Evolutionary conservation across 2,797 vertebrate species (phyloP).

Genomic region (Gobio occitaniae): DNA sequence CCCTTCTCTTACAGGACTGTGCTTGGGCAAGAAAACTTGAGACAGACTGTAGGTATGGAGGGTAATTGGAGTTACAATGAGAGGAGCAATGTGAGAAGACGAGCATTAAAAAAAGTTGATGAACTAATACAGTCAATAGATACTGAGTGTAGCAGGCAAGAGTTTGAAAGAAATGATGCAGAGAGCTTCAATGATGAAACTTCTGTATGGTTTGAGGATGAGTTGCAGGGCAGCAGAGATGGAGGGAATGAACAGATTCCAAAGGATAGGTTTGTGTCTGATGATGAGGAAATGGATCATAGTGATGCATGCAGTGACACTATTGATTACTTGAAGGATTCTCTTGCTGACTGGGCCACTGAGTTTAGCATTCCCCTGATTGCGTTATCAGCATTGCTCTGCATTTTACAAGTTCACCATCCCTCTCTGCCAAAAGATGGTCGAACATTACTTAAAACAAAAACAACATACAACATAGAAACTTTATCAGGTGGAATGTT

Average conservation of each 20-base stretch:
- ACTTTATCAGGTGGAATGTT: neutral
- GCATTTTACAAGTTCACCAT: slow-evolving; percentile 5
- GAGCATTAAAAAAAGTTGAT: no score
- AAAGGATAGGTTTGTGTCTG: neutral
- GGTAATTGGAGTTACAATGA: no score
- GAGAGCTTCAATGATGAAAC: no score
- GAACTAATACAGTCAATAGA: no score
- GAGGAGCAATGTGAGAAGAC: no score
- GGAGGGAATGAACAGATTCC: neutral
- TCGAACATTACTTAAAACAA: neutral
- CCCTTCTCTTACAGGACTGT: no score
- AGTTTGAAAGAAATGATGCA: no score
- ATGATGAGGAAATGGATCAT: neutral
- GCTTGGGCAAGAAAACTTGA: no score
- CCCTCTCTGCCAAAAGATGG: neutral
- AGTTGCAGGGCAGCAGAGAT: no score
- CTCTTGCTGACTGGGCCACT: neutral
- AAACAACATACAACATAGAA: neutral
- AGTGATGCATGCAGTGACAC: neutral
- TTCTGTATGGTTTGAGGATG: no score
- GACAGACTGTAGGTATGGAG: no score
- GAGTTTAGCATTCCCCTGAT: neutral
- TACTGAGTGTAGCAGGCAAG: no score
- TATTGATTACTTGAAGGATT: neutral
- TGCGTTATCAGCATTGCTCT: slow-evolving; percentile 5